Evolutionary conservation across 1,140 invertebrate genomes (phyloP).

Genomic region (Drosophila parabipectinata): DNA sequence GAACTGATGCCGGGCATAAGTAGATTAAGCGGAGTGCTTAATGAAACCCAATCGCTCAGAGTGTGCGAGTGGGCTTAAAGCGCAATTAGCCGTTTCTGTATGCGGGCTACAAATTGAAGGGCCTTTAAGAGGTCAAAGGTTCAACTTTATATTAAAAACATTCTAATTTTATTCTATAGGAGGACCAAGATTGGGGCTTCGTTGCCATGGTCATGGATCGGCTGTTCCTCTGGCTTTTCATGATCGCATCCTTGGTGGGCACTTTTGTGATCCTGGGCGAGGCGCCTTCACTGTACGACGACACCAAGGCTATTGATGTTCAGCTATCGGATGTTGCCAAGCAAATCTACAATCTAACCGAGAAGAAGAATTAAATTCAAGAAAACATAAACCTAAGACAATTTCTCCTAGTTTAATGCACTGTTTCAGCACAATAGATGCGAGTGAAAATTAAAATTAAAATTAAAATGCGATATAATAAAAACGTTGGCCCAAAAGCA

Average conservation of each 20-base stretch:
- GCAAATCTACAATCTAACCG: slow-evolving; percentile 85
- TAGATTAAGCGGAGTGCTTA: slow-evolving; percentile 72
- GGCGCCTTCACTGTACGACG: slow-evolving; percentile 95
- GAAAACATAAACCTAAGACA: slow-evolving; percentile 43
- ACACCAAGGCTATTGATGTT: slow-evolving; percentile 92
- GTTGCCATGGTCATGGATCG: slow-evolving; percentile 99
- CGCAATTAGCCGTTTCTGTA: slow-evolving; percentile 36
- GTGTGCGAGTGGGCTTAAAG: slow-evolving; percentile 49
- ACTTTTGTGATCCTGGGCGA: slow-evolving; percentile 94
- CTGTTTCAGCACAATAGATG: slow-evolving; percentile 46
- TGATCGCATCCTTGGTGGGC: slow-evolving; percentile 94
- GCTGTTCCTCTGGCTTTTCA: slow-evolving; percentile 98
- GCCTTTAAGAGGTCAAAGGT: background rate
- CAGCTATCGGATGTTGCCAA: slow-evolving; percentile 92
- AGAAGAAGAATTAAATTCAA: slow-evolving; percentile 83
- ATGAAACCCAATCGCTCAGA: slow-evolving; percentile 76
- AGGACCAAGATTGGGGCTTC: slow-evolving; percentile 99
- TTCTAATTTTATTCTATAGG: slow-evolving; percentile 85
- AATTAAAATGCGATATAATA: slow-evolving; percentile 33
- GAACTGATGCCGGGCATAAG: slow-evolving; percentile 59
- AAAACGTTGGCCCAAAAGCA: slow-evolving; percentile 51
- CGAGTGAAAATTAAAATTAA: slow-evolving; percentile 38
- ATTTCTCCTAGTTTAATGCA: slow-evolving; percentile 64
- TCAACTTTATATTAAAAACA: background rate
- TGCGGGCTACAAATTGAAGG: slow-evolving; percentile 10